A percentile compares a stretch with the other conserved stretches of the same genome.
phyloP scores from a whole-genome alignment of 2,797 vertebrate species.

The Tadarida brasiliensis region DNA sequence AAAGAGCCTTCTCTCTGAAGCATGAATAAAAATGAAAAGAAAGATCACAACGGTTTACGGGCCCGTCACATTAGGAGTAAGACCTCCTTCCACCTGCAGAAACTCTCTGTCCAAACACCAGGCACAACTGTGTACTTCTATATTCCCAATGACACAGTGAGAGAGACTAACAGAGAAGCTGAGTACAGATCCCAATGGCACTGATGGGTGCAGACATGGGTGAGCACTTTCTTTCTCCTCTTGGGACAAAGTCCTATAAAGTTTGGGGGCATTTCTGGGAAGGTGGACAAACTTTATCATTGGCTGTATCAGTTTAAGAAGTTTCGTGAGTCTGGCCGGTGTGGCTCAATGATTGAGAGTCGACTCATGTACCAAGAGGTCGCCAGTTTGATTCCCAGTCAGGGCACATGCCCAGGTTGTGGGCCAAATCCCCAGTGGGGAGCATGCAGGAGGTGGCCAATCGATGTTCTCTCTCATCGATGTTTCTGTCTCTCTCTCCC shows the following conservation, averaged over 20 bases:
- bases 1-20: not conserved
- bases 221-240: not conserved
- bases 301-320: not conserved
- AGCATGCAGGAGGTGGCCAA: too few relatives aligned
- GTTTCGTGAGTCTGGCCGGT: not conserved
- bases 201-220: not conserved
- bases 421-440: too few relatives aligned
- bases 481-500: too few relatives aligned
- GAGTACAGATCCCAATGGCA: not conserved
- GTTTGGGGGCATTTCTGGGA: not conserved
- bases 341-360: too few relatives aligned
- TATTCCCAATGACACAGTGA: not conserved
- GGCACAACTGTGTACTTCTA: slow-evolving; percentile 46
- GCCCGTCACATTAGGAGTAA: not conserved
- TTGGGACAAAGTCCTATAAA: not conserved
- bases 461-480: too few relatives aligned
- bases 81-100: not conserved
- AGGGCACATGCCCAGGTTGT: too few relatives aligned
- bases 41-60: not conserved
- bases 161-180: not conserved
- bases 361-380: too few relatives aligned
- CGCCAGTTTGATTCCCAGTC: too few relatives aligned
- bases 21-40: not conserved
- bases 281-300: not conserved
- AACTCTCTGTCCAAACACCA: not conserved